Evolutionary conservation across 1,140 invertebrate genomes (phyloP).

Genomic region (Trichogramma pretiosum): DNA sequence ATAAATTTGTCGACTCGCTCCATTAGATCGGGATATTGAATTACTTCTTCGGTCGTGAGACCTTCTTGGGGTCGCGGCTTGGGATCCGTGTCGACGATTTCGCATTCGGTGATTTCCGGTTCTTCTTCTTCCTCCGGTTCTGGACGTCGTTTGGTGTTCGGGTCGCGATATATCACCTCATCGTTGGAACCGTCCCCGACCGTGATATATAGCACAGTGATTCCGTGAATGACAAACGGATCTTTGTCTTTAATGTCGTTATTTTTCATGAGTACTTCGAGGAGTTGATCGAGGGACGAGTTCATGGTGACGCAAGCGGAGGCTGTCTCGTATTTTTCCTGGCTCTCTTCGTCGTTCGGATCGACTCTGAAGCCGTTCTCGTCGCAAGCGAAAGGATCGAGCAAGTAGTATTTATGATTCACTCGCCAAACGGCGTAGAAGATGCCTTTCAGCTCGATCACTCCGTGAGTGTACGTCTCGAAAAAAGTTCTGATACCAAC

Average conservation of each 20-base stretch:
- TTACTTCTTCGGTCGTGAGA: conserved; percentile 11
- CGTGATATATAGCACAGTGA: conserved; percentile 35
- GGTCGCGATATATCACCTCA: conserved; percentile 33
- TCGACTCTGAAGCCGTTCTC: conserved; percentile 30
- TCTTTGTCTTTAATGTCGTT: conserved; percentile 31
- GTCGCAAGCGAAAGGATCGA: conserved; percentile 39
- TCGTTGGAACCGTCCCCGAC: conserved; percentile 25
- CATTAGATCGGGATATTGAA: conserved; percentile 34
- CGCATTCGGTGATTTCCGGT: too few relatives aligned
- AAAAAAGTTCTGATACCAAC: conserved; percentile 31
- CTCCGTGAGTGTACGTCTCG: conserved; percentile 18
- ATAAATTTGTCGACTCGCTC: conserved; percentile 25
- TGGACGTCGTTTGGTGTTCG: conserved; percentile 31
- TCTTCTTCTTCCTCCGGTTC: too few relatives aligned
- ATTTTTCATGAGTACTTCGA: conserved; percentile 33
- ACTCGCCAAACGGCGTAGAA: conserved; percentile 40
- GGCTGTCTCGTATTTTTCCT: conserved; percentile 17
- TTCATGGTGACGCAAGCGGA: conserved; percentile 35
- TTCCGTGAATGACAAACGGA: conserved; percentile 32
- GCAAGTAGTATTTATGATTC: conserved; percentile 32
- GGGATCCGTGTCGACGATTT: conserved; percentile 19
- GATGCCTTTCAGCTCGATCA: conserved; percentile 34
- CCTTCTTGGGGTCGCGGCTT: conserved; percentile 18
- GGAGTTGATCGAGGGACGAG: conserved; percentile 31
- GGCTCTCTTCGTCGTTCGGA: conserved; percentile 10